Evolutionary conservation across 2,888 invertebrate species (phyloP).

Genomic region (Antheraea yamamai): DNA sequence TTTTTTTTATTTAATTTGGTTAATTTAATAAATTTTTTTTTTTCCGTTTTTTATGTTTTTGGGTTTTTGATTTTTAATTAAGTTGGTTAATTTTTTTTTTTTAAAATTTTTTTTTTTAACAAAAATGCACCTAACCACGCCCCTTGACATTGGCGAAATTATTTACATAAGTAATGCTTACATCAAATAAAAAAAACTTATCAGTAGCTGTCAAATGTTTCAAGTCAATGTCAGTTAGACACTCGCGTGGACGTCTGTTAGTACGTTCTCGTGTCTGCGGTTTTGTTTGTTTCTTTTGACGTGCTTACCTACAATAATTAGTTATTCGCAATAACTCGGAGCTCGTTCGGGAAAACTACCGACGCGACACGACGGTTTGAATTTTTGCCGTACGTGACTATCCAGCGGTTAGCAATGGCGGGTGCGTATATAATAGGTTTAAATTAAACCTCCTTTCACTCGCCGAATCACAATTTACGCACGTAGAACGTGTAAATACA

Average conservation of each 20-base stretch:
- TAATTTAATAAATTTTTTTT: too few species aligned
- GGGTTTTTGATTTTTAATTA: too few species aligned
- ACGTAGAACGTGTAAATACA: slow-evolving; percentile 3
- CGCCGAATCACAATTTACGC: slow-evolving; percentile 8
- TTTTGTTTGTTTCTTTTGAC: neutral
- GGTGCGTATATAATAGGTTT: slow-evolving; percentile 23
- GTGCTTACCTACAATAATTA: neutral
- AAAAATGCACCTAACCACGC: too few species aligned
- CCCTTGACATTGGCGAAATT: too few species aligned
- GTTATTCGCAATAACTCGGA: neutral
- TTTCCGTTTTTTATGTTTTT: too few species aligned
- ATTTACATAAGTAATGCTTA: too few species aligned
- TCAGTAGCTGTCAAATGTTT: slow-evolving; percentile 3
- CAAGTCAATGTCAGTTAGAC: slow-evolving; percentile 20
- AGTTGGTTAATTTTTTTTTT: too few species aligned
- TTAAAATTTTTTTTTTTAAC: too few species aligned
- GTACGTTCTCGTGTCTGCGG: slow-evolving; percentile 8
- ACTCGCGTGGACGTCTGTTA: neutral
- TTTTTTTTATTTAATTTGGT: too few species aligned
- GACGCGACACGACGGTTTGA: neutral
- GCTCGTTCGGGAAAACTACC: neutral
- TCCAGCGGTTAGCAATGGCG: slow-evolving; percentile 20
- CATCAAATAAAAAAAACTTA: too few species aligned
- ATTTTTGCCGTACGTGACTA: slow-evolving; percentile 20
- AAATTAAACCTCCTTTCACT: slow-evolving; percentile 12